Base-by-base conservation (phyloP, 1,140 invertebrate genomes). In the Plectrocnemia conspersa region DNA sequence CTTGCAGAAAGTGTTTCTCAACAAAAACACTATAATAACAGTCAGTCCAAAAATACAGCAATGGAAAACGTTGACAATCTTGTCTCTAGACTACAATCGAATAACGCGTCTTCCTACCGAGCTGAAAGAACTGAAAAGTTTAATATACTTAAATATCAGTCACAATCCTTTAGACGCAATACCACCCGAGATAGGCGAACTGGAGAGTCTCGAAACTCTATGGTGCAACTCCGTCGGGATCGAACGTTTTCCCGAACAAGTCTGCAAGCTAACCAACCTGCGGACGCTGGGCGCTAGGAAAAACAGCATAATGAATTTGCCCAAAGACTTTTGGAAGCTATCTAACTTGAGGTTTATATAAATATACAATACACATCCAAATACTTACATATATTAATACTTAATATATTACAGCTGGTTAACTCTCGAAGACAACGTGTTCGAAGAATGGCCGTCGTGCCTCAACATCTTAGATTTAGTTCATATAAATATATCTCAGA, bases 71-170 rank as follows among this genome's bases (percentile, higher is more conserved):
- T 15, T 50, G 21, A 38, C 47, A 19, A 35, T 50, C 4, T 52
- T 76, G 18, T 65, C 70, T 1, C 48, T 77, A 50, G 72, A 75
- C 57, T 74, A 82, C 54, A 75, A 77, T 36, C 81, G 79, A 49
- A 68, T 91, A 7, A 77, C 78, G 56, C 78, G 80, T 49, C 77
- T 77, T 62, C 73, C 76, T 2, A 36, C 54, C 15, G 66, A 66
- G 55, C 64, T 80, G 21, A 75, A 68, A 35, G 58, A 72, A 13
- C 62, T 79, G 53, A 64, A 73, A 21, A 75, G 77, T 63, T 70
- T 91, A 32, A 69, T 83, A 54, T 84, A 77, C 33, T 69, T 91
- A 24, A 88, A 91, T 66, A 65, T 91, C 22, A 85, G 85, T 36
- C 76, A 83, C 42, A 91, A 91, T 66, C 83, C 80, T 63, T 77